phyloP scores from a whole-genome alignment of 2,888 invertebrate species.

The Rhagonycha fulva region DNA sequence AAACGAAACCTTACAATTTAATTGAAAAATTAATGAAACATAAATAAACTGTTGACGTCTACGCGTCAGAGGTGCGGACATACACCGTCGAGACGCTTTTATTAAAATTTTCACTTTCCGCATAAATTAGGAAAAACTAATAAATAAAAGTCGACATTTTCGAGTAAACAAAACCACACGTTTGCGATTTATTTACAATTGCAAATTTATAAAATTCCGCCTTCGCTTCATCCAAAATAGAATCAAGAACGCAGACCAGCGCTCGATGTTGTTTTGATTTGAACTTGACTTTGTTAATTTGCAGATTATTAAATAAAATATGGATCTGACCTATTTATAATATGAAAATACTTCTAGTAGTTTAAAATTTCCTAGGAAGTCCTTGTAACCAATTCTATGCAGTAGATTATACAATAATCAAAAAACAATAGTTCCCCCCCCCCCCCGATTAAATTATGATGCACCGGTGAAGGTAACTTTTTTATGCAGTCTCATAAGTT shows the following conservation, averaged over 20 bases:
- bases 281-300: not conserved
- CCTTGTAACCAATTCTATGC: not conserved
- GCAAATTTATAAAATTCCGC: not conserved
- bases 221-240: not conserved
- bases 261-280: not conserved
- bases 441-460: too few relatives aligned
- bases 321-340: not conserved
- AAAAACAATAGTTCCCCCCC: too few relatives aligned
- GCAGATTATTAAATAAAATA: not conserved
- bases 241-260: not conserved
- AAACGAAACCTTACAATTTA: not conserved
- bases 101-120: not conserved
- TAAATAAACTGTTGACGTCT: not conserved
- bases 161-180: not conserved
- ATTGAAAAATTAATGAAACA: not conserved
- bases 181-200: not conserved
- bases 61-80: not conserved
- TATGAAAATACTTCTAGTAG: not conserved
- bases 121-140: not conserved
- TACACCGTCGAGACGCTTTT: not conserved
- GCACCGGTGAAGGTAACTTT: too few relatives aligned
- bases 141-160: not conserved
- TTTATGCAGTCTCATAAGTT: too few relatives aligned
- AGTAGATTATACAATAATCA: too few relatives aligned
- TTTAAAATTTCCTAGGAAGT: not conserved